These are phyloP conservation scores for Elmis aenea DNA, from an alignment of 2,888 invertebrate genomes.

Conservation along the genomic window DNA sequence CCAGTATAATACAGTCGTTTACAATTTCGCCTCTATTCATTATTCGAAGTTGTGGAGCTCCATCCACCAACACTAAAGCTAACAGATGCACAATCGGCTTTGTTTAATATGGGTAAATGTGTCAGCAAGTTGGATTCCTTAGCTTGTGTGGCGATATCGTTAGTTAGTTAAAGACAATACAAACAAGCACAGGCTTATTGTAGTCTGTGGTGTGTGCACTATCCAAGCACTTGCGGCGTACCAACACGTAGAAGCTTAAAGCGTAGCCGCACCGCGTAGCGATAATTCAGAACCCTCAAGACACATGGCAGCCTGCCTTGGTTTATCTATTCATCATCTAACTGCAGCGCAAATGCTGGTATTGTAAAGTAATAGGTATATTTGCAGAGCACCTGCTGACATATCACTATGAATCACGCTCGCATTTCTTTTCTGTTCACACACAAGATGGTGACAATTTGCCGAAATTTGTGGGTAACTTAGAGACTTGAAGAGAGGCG, in stretches of 20 bases:
- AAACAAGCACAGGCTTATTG: constrained; percentile 3
- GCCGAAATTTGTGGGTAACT: no score
- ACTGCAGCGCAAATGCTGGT: constrained; percentile 19
- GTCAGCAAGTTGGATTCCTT: constrained; percentile 4
- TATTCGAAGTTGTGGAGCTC: no score
- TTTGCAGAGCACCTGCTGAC: constrained; percentile 19
- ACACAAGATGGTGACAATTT: no score
- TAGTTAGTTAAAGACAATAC: constrained; percentile 2
- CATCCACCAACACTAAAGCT: no score
- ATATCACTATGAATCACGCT: no score
- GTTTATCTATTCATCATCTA: constrained; percentile 21
- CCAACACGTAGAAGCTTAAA: constrained; percentile 18
- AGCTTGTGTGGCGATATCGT: constrained; percentile 5
- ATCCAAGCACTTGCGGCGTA: constrained; percentile 17
- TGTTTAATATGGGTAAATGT: constrained; percentile 6
- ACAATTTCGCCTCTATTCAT: no score
- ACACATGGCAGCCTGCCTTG: constrained; percentile 21
- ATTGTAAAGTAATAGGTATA: constrained; percentile 20
- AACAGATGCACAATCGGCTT: constrained; percentile 7
- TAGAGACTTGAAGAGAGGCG: no score
- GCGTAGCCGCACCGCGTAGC: constrained; percentile 17
- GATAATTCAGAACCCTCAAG: constrained; percentile 22
- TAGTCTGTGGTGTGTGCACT: constrained; percentile 15
- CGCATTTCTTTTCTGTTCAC: no score
- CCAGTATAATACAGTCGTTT: no score